Percentiles rank a stretch among this genome's conserved stretches.
These are phyloP conservation scores for Temnopleurus reevesii DNA, from an alignment of 53 echinoderm and acorn worm species.

Conservation along the genomic window DNA sequence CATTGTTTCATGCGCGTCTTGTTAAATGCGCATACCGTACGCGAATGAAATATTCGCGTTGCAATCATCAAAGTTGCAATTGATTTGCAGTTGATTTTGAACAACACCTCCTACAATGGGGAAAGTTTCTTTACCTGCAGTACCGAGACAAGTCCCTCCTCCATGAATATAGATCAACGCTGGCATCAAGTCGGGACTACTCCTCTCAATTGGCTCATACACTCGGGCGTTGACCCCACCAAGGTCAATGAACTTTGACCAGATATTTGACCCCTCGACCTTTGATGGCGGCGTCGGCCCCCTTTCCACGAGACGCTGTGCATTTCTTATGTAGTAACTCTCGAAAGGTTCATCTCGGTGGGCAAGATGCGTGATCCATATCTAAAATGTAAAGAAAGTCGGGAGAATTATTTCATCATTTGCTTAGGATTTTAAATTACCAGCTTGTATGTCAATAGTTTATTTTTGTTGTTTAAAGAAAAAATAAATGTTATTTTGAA, in stretches of 20 bases:
- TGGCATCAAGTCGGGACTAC: background rate
- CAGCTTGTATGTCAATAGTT: too few species aligned
- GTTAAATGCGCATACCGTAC: too few species aligned
- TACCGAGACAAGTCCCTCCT: constrained; percentile 51
- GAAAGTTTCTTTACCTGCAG: constrained; percentile 63
- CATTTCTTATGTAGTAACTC: background rate
- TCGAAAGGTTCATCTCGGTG: constrained; percentile 26
- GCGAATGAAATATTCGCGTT: too few species aligned
- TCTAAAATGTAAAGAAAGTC: background rate
- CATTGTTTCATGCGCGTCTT: too few species aligned
- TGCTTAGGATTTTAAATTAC: too few species aligned
- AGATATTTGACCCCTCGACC: constrained; percentile 46
- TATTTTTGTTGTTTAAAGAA: too few species aligned
- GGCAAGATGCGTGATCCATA: background rate
- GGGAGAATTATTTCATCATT: too few species aligned
- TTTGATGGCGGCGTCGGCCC: background rate
- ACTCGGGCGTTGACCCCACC: constrained; percentile 57
- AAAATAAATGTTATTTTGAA: too few species aligned
- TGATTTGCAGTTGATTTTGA: too few species aligned
- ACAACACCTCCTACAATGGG: too few species aligned
- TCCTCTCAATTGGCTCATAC: constrained; percentile 33
- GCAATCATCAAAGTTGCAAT: too few species aligned
- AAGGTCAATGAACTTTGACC: constrained; percentile 32
- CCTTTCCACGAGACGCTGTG: background rate
- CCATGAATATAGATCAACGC: constrained; percentile 64